Base-by-base conservation (phyloP, 2,888 invertebrate species). In the Euproctis similis region DNA sequence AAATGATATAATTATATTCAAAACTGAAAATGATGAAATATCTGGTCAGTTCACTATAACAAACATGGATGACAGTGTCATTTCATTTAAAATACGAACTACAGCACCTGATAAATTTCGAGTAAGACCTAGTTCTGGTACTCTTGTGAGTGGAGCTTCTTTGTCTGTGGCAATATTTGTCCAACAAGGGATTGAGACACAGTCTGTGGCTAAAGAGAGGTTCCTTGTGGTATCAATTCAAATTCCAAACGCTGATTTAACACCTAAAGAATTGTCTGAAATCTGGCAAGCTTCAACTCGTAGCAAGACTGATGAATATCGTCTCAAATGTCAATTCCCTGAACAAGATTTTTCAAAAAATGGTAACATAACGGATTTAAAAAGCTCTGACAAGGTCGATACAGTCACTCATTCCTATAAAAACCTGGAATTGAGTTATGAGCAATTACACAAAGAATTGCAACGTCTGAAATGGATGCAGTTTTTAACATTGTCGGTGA, bases 81-180 rank as follows among this genome's bases (percentile, higher is more conserved):
- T 85, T 1, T 81, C 75, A 1, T 87, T 86, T 25, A 81, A 97
- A 92, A 92, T 98, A 39, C 94, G 98, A 74, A 98, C 97, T 8
- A 98, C 97, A 2, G 93, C 96, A 0, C 98, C 97, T 0, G 96
- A 97, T 55, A 97, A 96, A 70, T 98, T 96, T 76, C 86, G 95
- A 14, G 98, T 98, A 1, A 88, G 95, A 28, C 97, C 97, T 0
- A 95, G 94, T 52, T 89, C 91, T 4, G 97, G 97, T 0, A 78
- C 89, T 4, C 65, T 97, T 28, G 74, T 85, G 1, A 88, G 91
- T 0, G 90, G 90, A 5, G 87, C 87, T 2, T 82, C 85, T 0
- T 87, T 89, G 19, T 84, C 86, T 0, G 89, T 97, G 1, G 85
- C 87, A 19, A 92, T 97, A 1, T 88, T 90, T 3, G 85, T 96